Evolutionary conservation across 1,140 invertebrate species (phyloP).

Genomic region (Penaeus vannamei): DNA sequence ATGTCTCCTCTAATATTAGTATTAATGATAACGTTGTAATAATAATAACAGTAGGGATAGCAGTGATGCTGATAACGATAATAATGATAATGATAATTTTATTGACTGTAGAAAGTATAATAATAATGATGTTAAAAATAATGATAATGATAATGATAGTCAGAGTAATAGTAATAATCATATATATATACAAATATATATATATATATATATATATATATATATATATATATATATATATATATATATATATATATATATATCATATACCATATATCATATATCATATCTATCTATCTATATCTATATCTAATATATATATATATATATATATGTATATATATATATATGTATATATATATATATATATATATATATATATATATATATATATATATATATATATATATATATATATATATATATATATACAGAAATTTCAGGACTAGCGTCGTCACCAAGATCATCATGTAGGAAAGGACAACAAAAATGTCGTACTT

Average conservation of each 20-base stretch:
- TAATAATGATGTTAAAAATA: too few relatives aligned
- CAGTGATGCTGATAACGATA: too few relatives aligned
- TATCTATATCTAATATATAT: not conserved
- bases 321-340: constrained; percentile 25
- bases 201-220: constrained; percentile 33
- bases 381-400: not conserved
- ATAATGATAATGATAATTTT: too few relatives aligned
- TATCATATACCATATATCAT: not conserved
- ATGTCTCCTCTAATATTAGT: too few relatives aligned
- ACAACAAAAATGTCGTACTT: too few relatives aligned
- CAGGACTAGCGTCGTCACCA: too few relatives aligned
- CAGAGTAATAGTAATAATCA: not conserved
- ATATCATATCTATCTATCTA: not conserved
- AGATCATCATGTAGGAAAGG: too few relatives aligned
- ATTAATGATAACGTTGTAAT: too few relatives aligned
- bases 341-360: constrained; percentile 19
- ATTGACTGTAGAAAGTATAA: too few relatives aligned
- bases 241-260: constrained; percentile 11
- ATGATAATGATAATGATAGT: too few relatives aligned
- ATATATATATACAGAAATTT: constrained; percentile 21
- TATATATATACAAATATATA: not conserved
- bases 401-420: constrained; percentile 33
- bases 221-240: constrained; percentile 18
- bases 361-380: not conserved
- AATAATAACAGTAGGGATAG: too few relatives aligned